Evolutionary conservation across 2,888 invertebrate genomes (phyloP).

Genomic region (Temnothorax rugatulus): DNA sequence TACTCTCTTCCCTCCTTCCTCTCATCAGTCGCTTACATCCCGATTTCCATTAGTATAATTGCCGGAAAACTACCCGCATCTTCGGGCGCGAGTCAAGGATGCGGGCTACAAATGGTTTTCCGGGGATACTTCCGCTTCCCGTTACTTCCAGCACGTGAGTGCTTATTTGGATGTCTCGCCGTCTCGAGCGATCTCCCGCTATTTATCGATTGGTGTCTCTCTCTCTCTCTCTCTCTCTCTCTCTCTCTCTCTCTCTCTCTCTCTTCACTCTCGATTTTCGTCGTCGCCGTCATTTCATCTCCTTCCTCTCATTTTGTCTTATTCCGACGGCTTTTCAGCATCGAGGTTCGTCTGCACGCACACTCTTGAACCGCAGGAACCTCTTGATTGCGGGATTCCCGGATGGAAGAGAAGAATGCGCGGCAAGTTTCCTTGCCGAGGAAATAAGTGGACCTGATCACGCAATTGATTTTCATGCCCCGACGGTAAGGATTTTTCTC

Average conservation of each 20-base stretch:
- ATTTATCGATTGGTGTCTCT: slow-evolving; percentile 45
- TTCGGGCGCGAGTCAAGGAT: slow-evolving; percentile 70
- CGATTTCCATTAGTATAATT: slow-evolving; percentile 86
- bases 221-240: background rate
- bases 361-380: slow-evolving; percentile 16
- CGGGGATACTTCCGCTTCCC: slow-evolving; percentile 66
- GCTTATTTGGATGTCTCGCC: slow-evolving; percentile 63
- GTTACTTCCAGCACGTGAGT: slow-evolving; percentile 54
- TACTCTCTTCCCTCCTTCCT: slow-evolving; percentile 62
- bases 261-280: background rate
- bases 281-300: background rate
- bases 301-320: slow-evolving; percentile 29
- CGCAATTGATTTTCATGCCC: slow-evolving; percentile 57
- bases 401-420: slow-evolving; percentile 5
- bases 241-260: background rate
- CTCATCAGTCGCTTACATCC: slow-evolving; percentile 65
- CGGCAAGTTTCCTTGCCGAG: slow-evolving; percentile 42
- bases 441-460: slow-evolving; percentile 56
- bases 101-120: slow-evolving; percentile 77
- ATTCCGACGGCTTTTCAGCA: slow-evolving; percentile 42
- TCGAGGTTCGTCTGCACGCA: slow-evolving; percentile 35
- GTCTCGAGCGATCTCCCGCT: slow-evolving; percentile 52
- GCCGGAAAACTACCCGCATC: slow-evolving; percentile 83
- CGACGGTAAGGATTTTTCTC: slow-evolving; percentile 38
- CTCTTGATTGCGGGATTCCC: slow-evolving; percentile 53